phyloP scores from a whole-genome alignment of 2,797 vertebrate genomes.

The Catamblyrhynchus diadema region DNA sequence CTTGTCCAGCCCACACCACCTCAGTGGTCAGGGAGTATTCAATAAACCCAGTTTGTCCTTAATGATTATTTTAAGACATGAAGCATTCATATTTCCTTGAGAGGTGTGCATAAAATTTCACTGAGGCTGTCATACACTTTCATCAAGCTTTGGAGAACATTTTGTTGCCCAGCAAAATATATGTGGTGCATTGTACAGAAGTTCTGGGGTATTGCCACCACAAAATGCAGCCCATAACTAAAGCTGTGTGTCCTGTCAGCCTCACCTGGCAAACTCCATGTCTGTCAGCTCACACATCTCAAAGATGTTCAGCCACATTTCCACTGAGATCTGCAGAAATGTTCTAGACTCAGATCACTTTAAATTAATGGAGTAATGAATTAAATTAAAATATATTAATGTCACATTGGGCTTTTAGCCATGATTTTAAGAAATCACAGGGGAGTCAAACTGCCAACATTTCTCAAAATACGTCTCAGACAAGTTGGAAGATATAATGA shows the following conservation, averaged over 20 bases:
- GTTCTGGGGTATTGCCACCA: neutral
- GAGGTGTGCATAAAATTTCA: neutral
- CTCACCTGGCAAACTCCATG: neutral
- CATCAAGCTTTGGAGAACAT: neutral
- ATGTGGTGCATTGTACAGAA: neutral
- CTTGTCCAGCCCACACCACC: neutral
- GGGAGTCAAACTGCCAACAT: neutral
- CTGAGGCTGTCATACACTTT: neutral
- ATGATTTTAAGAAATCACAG: neutral
- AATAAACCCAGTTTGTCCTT: neutral
- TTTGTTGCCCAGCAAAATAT: neutral
- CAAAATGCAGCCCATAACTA: neutral
- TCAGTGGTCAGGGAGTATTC: neutral
- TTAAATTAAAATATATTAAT: conserved; percentile 31
- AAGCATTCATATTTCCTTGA: neutral
- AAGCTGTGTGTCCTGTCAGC: neutral
- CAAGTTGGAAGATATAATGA: neutral
- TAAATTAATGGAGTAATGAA: neutral
- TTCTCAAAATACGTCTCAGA: neutral
- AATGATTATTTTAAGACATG: neutral
- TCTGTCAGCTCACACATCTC: neutral
- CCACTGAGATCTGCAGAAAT: neutral
- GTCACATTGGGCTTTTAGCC: neutral
- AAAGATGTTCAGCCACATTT: neutral
- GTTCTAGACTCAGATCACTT: neutral